Conservation (phyloP, 1,140 invertebrate species). For the Hermatobates lingyangjiaoensis region DNA sequence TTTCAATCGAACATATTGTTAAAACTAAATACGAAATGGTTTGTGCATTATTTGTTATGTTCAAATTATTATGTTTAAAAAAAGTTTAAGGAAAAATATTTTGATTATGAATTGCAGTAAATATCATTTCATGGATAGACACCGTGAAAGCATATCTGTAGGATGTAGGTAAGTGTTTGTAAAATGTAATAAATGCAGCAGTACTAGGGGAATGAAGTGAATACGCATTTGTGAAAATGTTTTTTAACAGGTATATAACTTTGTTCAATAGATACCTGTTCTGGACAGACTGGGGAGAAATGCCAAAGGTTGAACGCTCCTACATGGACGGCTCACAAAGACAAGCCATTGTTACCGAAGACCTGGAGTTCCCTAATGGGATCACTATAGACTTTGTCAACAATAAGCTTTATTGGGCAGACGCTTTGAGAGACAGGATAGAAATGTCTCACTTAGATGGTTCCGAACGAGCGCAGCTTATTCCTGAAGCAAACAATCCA, state of each 20-base stretch:
- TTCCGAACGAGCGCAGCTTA: constrained; percentile 46
- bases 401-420: constrained; percentile 70
- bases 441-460: constrained; percentile 75
- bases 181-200: no score
- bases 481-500: constrained; percentile 48
- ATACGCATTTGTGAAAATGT: background rate
- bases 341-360: constrained; percentile 53
- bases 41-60: no score
- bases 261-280: constrained; percentile 1
- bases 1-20: no score
- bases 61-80: no score
- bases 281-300: constrained; percentile 79
- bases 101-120: no score
- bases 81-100: no score
- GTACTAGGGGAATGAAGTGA: background rate
- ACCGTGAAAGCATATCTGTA: no score
- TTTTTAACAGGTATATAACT: background rate
- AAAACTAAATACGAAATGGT: no score
- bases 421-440: constrained; percentile 74
- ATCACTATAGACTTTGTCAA: constrained; percentile 68
- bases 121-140: no score
- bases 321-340: constrained; percentile 63
- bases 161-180: no score
- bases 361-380: constrained; percentile 79
- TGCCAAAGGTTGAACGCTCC: constrained; percentile 65